Base-by-base conservation (phyloP, 2,797 vertebrate species). In the Urosaurus nigricauda region DNA sequence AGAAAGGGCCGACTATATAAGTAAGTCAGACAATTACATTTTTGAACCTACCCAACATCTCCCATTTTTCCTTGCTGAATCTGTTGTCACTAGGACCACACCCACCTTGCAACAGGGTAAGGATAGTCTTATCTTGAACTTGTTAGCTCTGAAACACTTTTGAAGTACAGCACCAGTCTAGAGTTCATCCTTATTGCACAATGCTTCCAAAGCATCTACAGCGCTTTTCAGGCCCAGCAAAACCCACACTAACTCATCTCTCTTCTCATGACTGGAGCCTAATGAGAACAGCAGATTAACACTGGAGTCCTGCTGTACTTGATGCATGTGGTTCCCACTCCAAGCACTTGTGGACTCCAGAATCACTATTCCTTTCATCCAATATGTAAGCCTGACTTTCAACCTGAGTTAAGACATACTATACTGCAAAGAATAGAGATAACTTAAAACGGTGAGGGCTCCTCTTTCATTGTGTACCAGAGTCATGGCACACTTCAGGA, bases 361-460 rank as follows among this genome's bases (percentile, higher is more conserved):
- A 73, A 73, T 74, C 26, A 82, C 29, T 37, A 7, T 81, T 58
- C 37, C 51, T 87, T 87, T 81, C 35, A 87, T 47, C 29, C 37
- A 73, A n/a, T 60, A 43, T 16, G 24, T 60, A 58, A 40, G 29
- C 16, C 26, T 73, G 13, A 65, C 21, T 2, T 21, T 83, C 65
- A 51, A 35, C 17, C 68, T 73, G 29, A 71, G 24, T 40, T n/a
- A 60, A 83, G 56, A 70, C 21, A 53, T 32, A 88, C 6, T 11
- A 32, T 68, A 75, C 16, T 88, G 63, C 51, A 29, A 70, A 78
- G 17, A 63, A 29, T 1, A 68, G 12, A 53, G 19, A 4, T 79
- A 35, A 7, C 29, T 43, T 77, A 32, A 21, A 56, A 81, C n/a
- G 40, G 37, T 51, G 79, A 21, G 9, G 6, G 4, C 8, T 17